Evolutionary conservation across 2,888 invertebrate genomes (phyloP).

Genomic region (Pyrgus malvae): DNA sequence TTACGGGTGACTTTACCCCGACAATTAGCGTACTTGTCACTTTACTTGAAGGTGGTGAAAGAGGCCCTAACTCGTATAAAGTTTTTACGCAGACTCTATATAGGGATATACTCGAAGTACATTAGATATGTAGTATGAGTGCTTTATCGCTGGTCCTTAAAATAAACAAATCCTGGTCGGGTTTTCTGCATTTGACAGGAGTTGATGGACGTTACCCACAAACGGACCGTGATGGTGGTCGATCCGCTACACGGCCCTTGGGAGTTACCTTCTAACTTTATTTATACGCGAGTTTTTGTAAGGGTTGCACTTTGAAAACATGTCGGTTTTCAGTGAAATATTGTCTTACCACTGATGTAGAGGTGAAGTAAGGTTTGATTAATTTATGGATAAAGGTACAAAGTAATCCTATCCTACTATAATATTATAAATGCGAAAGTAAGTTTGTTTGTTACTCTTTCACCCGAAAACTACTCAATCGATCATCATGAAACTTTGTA

Average conservation of each 20-base stretch:
- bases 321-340: background rate
- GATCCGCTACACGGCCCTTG: constrained; percentile 19
- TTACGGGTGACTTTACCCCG: too few relatives aligned
- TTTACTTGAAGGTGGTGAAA: too few relatives aligned
- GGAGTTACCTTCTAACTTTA: constrained; percentile 8
- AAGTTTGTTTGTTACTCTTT: too few relatives aligned
- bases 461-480: too few relatives aligned
- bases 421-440: too few relatives aligned
- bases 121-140: too few relatives aligned
- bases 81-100: too few relatives aligned
- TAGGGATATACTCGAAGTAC: too few relatives aligned
- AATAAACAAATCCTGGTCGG: constrained; percentile 19
- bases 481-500: too few relatives aligned
- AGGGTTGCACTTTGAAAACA: constrained; percentile 9
- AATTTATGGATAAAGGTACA: background rate
- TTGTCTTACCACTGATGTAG: background rate
- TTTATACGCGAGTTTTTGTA: constrained; percentile 4
- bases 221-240: constrained; percentile 26
- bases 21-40: too few relatives aligned
- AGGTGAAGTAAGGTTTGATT: background rate
- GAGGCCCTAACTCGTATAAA: too few relatives aligned
- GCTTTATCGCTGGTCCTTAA: constrained; percentile 3
- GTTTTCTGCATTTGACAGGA: constrained; percentile 19
- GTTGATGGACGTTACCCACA: constrained; percentile 21
- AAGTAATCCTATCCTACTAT: too few relatives aligned